phyloP scores from a whole-genome alignment of 2,888 invertebrate genomes.

The Vannuccia rotundouncinata region DNA sequence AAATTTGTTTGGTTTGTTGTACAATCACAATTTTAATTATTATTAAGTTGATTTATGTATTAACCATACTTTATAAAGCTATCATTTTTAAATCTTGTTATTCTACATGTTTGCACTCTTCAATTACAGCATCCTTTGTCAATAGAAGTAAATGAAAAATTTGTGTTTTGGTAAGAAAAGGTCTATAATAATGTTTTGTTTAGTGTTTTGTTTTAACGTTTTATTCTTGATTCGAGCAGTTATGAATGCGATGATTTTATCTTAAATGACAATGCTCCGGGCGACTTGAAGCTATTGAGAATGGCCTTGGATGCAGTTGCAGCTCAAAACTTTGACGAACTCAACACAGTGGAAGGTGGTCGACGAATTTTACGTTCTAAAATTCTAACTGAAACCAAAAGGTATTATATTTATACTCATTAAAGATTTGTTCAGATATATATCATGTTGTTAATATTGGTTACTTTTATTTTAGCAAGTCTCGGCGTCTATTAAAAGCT shows the following conservation, averaged over 20 bases:
- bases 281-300: constrained; percentile 51
- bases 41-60: no score
- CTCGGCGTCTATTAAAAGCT: constrained; percentile 11
- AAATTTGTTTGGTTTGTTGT: no score
- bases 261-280: constrained; percentile 52
- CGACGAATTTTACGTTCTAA: constrained; percentile 46
- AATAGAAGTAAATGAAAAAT: constrained; percentile 54
- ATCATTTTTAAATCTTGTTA: no score
- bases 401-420: background rate
- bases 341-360: constrained; percentile 44
- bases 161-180: constrained; percentile 52
- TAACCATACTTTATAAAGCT: no score
- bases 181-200: constrained; percentile 33
- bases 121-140: constrained; percentile 52
- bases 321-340: constrained; percentile 48
- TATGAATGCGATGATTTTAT: constrained; percentile 55
- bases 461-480: constrained; percentile 22
- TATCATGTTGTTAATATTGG: background rate
- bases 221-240: constrained; percentile 42
- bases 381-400: constrained; percentile 39
- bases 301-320: constrained; percentile 50
- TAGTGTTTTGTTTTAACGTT: background rate
- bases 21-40: no score
- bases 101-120: no score
- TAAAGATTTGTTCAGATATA: background rate